Conservation (phyloP, 1,140 invertebrate species). For the Delia radicum region DNA sequence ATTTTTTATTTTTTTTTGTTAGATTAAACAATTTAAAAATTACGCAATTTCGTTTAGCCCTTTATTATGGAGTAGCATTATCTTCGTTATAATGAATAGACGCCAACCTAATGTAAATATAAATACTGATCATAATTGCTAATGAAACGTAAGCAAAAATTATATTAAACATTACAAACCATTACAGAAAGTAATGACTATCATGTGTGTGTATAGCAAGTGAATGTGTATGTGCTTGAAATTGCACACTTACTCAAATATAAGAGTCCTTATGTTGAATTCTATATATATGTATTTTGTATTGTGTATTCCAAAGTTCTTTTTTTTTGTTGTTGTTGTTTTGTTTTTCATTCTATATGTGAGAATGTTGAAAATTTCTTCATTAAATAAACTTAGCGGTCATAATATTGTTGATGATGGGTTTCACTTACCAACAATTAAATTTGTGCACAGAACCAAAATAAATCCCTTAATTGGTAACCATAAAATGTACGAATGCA, state of each 20-base stretch:
- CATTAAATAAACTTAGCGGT: conserved; percentile 24
- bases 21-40: too few species aligned
- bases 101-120: too few species aligned
- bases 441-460: conserved; percentile 23
- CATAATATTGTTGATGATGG: conserved; percentile 21
- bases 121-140: background rate
- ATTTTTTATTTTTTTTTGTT: too few species aligned
- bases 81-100: too few species aligned
- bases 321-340: background rate
- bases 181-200: background rate
- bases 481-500: conserved; percentile 22
- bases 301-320: background rate
- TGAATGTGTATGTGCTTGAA: too few species aligned
- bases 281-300: background rate
- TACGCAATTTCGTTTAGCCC: too few species aligned
- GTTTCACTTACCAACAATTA: conserved; percentile 22
- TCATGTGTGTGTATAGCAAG: too few species aligned
- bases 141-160: conserved; percentile 1
- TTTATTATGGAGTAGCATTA: too few species aligned
- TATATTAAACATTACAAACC: background rate
- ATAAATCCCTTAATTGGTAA: conserved; percentile 24
- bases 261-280: too few species aligned
- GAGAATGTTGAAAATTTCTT: conserved; percentile 9
- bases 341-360: background rate
- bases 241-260: too few species aligned